Percentiles rank a stretch among this genome's conserved stretches.
Conservation (phyloP, 1,140 invertebrate genomes). For the Apis florea region DNA sequence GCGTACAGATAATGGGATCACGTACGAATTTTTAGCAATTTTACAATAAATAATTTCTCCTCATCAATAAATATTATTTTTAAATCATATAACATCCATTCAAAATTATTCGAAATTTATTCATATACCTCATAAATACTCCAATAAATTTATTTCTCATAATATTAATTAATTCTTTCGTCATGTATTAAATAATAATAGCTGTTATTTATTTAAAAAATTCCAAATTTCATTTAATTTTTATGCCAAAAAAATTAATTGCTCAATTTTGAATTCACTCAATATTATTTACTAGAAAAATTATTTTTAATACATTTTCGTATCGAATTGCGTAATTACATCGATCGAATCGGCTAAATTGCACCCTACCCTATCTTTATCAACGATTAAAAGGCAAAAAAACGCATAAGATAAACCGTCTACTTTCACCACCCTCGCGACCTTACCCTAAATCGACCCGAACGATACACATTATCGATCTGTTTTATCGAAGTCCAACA, state of each 20-base stretch:
- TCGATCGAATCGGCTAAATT: neutral
- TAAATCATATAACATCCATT: too few relatives aligned
- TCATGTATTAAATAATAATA: too few relatives aligned
- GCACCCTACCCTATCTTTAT: neutral
- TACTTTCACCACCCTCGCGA: slow-evolving; percentile 17
- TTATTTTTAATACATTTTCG: neutral
- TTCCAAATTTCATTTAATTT: too few relatives aligned
- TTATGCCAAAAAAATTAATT: too few relatives aligned
- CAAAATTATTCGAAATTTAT: too few relatives aligned
- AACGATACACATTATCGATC: slow-evolving; percentile 15
- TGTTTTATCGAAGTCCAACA: neutral
- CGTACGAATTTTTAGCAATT: neutral
- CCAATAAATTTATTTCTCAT: too few relatives aligned
- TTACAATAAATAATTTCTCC: neutral
- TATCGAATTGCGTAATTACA: neutral
- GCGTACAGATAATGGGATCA: slow-evolving; percentile 7
- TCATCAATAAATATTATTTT: too few relatives aligned
- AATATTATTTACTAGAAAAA: too few relatives aligned
- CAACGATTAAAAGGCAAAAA: neutral
- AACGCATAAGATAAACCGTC: neutral
- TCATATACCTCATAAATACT: too few relatives aligned
- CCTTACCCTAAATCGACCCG: slow-evolving; percentile 15
- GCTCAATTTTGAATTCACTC: neutral
- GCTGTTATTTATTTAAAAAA: too few relatives aligned
- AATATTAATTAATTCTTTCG: too few relatives aligned